These are phyloP conservation scores for Heliconius melpomene DNA, from an alignment of 1,140 invertebrate species.

Conservation along the genomic window DNA sequence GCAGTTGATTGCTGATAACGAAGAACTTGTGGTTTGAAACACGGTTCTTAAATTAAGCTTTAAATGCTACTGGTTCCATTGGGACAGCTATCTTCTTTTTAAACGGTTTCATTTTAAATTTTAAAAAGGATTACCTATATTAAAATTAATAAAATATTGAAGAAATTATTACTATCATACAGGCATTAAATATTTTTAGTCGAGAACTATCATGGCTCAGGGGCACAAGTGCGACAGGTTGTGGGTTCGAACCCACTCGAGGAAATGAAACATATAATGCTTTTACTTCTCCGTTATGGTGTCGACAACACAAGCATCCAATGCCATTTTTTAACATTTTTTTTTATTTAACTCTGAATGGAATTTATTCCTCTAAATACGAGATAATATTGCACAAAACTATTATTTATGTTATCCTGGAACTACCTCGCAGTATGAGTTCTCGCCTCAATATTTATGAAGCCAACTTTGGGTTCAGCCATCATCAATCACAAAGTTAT, in stretches of 20 bases:
- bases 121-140: background rate
- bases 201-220: too few species aligned
- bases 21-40: slow-evolving; percentile 55
- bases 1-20: slow-evolving; percentile 56
- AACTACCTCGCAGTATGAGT: slow-evolving; percentile 69
- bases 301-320: too few species aligned
- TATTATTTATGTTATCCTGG: slow-evolving; percentile 3
- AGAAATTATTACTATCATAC: too few species aligned
- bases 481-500: slow-evolving; percentile 81
- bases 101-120: background rate
- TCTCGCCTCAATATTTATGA: slow-evolving; percentile 77
- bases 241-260: too few species aligned
- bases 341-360: too few species aligned
- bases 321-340: too few species aligned
- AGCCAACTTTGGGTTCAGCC: slow-evolving; percentile 67
- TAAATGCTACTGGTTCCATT: slow-evolving; percentile 22
- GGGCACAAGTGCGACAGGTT: too few species aligned
- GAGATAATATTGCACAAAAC: background rate
- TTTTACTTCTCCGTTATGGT: too few species aligned
- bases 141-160: too few species aligned
- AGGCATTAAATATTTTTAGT: too few species aligned
- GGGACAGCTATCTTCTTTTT: background rate
- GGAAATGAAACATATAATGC: too few species aligned
- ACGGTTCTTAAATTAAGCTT: slow-evolving; percentile 46
- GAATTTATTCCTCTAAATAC: background rate